Evolutionary conservation across 1,140 invertebrate species (phyloP).

Genomic region (Leptonema lineaticorne): DNA sequence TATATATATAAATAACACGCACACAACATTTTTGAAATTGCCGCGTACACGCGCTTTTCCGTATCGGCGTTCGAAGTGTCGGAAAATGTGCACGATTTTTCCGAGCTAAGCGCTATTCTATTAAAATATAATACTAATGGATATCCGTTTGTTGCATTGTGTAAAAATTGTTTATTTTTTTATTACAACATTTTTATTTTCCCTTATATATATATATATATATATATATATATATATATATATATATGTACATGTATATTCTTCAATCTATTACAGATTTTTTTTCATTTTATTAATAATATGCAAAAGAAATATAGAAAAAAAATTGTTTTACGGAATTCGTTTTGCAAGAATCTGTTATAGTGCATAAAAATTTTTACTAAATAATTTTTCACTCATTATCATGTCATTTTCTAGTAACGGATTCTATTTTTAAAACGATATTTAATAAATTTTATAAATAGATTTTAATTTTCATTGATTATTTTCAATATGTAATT

Average conservation of each 20-base stretch:
- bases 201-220: background rate
- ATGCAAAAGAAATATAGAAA: background rate
- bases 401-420: no score
- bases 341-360: background rate
- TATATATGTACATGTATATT: background rate
- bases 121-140: background rate
- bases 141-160: background rate
- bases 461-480: no score
- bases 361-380: background rate
- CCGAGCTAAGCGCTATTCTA: background rate
- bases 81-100: background rate
- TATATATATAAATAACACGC: background rate
- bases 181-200: background rate
- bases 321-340: background rate
- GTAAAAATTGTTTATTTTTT: background rate
- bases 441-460: no score
- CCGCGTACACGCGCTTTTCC: background rate
- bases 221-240: background rate
- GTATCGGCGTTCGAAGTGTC: background rate
- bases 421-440: no score
- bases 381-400: no score
- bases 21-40: background rate
- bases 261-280: background rate
- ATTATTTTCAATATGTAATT: no score
- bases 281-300: background rate